phyloP scores from a whole-genome alignment of 2,113 vertebrate genomes.

The Mormoops blainvillei region DNA sequence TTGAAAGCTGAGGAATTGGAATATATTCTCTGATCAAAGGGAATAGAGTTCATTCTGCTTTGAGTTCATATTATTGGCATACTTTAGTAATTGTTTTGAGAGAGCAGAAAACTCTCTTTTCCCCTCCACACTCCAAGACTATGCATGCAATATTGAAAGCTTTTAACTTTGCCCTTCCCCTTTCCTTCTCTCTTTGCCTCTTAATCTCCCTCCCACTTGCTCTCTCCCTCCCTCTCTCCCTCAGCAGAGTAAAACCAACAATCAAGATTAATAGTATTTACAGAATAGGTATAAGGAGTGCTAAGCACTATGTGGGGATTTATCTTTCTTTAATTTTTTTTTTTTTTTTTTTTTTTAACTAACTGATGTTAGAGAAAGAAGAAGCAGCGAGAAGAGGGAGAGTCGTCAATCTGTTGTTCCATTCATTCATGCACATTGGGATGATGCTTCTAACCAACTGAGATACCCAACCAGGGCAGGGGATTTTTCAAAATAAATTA shows the following conservation, averaged over 20 bases:
- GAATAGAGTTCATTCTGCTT: background rate
- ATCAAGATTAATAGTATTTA: background rate
- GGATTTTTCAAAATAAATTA: conserved; percentile 9
- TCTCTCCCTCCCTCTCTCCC: background rate
- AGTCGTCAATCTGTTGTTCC: too few relatives aligned
- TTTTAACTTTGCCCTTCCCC: background rate
- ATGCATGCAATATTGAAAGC: background rate
- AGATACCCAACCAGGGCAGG: too few relatives aligned
- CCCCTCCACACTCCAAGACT: background rate
- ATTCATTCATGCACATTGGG: too few relatives aligned
- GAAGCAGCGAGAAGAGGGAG: too few relatives aligned
- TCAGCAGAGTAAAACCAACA: background rate
- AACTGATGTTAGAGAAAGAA: too few relatives aligned
- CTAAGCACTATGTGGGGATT: background rate
- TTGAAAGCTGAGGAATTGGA: background rate
- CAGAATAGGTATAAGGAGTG: background rate
- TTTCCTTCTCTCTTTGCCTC: background rate
- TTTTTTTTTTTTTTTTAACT: too few relatives aligned
- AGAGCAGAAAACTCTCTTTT: background rate
- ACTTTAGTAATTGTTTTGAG: background rate
- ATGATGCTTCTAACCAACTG: too few relatives aligned
- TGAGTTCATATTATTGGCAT: background rate
- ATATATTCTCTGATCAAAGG: background rate
- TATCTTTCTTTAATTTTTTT: too few relatives aligned
- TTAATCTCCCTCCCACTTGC: background rate